phyloP scores from a whole-genome alignment of 2,113 vertebrate genomes.

The Cariama cristata region DNA sequence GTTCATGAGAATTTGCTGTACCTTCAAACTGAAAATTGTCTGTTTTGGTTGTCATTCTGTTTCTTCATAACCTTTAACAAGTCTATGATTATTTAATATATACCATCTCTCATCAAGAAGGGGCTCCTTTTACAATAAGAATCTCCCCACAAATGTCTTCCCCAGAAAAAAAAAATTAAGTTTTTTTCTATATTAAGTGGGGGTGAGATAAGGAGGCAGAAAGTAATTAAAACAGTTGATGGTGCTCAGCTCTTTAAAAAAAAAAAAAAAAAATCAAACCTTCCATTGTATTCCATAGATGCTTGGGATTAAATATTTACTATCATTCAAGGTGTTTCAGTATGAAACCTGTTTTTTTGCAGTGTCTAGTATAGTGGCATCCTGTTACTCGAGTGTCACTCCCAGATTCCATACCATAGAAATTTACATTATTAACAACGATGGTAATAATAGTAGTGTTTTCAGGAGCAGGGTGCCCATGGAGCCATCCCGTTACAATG shows the following conservation, averaged over 20 bases:
- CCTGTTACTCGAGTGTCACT: neutral
- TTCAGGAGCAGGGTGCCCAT: neutral
- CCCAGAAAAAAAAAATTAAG: neutral
- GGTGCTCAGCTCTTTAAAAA: neutral
- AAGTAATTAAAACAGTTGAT: neutral
- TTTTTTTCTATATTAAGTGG: neutral
- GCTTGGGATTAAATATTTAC: neutral
- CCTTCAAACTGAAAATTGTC: neutral
- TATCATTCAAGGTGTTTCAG: neutral
- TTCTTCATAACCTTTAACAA: neutral
- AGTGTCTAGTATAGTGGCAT: neutral
- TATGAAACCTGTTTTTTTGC: neutral
- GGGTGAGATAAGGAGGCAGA: neutral
- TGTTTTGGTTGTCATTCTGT: neutral
- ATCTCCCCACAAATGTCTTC: neutral
- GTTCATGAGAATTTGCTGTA: neutral
- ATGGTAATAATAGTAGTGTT: neutral
- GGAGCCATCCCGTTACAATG: neutral
- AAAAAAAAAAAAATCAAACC: neutral
- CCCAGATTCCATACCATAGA: neutral
- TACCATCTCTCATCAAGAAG: neutral
- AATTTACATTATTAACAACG: neutral
- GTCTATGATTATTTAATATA: neutral
- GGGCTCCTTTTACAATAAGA: neutral
- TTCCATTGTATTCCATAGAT: neutral